Base-by-base conservation (phyloP, 2,888 invertebrate species). In the Oxyteleia sp. region DNA sequence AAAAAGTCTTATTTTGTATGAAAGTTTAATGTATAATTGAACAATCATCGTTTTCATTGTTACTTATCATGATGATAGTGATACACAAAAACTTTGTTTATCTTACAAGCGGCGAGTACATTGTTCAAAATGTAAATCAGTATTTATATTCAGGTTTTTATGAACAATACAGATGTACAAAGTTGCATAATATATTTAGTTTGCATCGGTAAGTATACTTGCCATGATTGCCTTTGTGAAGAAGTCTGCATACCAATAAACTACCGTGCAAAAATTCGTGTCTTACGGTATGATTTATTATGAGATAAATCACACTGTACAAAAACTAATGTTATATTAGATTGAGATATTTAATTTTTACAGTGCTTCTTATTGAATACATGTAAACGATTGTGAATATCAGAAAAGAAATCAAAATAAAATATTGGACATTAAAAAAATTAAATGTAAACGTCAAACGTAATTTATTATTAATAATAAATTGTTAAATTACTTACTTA, bases 121-220 rank as follows among this genome's bases (percentile, higher is more conserved):
- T 68, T 68, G 55, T 55, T 68, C 45, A 35, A 55, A 55, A 68
- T 68, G 68, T 68, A 68, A 68, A 68, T 68, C 45, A 38, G 38
- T 49, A 23, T 66, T 66, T 53, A 10, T 41, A 51, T 53, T 26
- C 55, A 23, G 18, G 43, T 68, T 68, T 43, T 47, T 38, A 68
- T 53, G 41, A 51, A 41, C 68, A 45, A 41, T 45, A 45, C 55
- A 55, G 16, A 45, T 43, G 68, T 55, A 68, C 29, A 16, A 55
- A 29, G 18, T 69, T 57, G 55, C 45, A 57, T 35, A 68, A 53
- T 43, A 41, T 43, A 51, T 51, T 51, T 51, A 49, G 15, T 35
- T 47, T 51, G 64, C 32, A 41, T 51, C 41, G 23, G 18, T 26
- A 43, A 66, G 41, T 41, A 18, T 32, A 32, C 47, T 29, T 18